These are phyloP conservation scores for Tubulanus polymorphus DNA, from an alignment of 2,888 invertebrate genomes.

Conservation along the genomic window DNA sequence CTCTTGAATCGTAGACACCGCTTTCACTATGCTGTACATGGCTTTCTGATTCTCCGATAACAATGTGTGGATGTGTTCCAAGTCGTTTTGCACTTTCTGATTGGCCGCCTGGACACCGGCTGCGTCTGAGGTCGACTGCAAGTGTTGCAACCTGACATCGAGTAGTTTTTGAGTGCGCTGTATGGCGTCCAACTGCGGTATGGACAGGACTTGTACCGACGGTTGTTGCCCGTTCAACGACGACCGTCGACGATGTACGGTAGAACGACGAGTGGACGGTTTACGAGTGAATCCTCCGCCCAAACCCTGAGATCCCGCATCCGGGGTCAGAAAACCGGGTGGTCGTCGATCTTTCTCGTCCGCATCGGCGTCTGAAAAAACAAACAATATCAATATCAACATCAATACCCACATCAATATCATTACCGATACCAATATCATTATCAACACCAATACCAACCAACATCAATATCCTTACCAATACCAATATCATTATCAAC, in stretches of 20 bases:
- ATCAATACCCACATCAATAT: no score
- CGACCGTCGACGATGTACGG: constrained; percentile 28
- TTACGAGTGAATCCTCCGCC: neutral
- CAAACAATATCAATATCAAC: no score
- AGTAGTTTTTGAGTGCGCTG: constrained; percentile 49
- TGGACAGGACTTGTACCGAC: constrained; percentile 46
- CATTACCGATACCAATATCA: no score
- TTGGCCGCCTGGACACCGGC: constrained; percentile 33
- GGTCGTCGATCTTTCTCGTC: neutral
- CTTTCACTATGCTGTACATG: constrained; percentile 49
- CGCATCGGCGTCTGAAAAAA: constrained; percentile 8
- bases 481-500: no score
- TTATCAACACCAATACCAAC: no score
- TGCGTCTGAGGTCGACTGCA: constrained; percentile 40
- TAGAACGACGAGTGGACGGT: constrained; percentile 8
- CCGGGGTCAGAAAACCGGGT: neutral
- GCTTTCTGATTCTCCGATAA: constrained; percentile 54
- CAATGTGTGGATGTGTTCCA: constrained; percentile 48
- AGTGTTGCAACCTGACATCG: constrained; percentile 50
- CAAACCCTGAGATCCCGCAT: neutral
- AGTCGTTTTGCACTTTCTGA: constrained; percentile 47
- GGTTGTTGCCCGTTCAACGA: constrained; percentile 33
- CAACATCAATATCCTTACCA: no score
- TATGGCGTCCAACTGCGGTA: constrained; percentile 52
- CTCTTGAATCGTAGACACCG: constrained; percentile 49